Conservation (phyloP, 2,113 vertebrate species). For the Oreochromis aureus region DNA sequence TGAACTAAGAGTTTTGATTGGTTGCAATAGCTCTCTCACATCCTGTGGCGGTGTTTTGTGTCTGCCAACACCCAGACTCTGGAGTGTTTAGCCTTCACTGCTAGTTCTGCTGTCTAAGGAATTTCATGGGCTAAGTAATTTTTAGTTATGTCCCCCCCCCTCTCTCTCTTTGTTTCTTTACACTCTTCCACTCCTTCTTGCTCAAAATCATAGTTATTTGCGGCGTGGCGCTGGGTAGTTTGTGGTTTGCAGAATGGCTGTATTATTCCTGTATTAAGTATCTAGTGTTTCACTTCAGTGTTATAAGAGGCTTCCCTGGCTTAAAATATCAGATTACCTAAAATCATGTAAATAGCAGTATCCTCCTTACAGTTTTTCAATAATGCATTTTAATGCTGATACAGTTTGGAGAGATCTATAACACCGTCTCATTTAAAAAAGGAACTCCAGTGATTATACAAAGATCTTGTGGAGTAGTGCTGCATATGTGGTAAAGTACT, state of each 20-base stretch:
- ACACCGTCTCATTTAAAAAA: not conserved
- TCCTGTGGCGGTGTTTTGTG: constrained; percentile 38
- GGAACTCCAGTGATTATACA: not conserved
- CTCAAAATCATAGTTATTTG: constrained; percentile 55
- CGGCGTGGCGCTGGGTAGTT: constrained; percentile 26
- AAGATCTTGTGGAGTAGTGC: not conserved
- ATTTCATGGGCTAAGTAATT: constrained; percentile 59
- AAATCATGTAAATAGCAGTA: constrained; percentile 26
- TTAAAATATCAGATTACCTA: constrained; percentile 36
- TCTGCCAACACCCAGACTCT: constrained; percentile 63
- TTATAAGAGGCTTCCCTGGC: constrained; percentile 52
- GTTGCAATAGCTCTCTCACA: constrained; percentile 14
- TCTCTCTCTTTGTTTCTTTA: not conserved
- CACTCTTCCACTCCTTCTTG: constrained; percentile 4
- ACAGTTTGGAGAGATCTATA: not conserved
- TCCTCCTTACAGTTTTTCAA: not conserved
- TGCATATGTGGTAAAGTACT: not conserved
- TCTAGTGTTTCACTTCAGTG: constrained; percentile 51
- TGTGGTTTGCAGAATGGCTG: constrained; percentile 35
- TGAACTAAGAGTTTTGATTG: constrained; percentile 6
- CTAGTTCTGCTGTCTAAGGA: constrained; percentile 62
- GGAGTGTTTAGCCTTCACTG: constrained; percentile 58
- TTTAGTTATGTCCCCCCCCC: constrained; percentile 35
- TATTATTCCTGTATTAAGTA: constrained; percentile 61
- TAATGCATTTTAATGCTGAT: not conserved